Base-by-base conservation (phyloP, 2,888 invertebrate species). In the Volucella bombylans region DNA sequence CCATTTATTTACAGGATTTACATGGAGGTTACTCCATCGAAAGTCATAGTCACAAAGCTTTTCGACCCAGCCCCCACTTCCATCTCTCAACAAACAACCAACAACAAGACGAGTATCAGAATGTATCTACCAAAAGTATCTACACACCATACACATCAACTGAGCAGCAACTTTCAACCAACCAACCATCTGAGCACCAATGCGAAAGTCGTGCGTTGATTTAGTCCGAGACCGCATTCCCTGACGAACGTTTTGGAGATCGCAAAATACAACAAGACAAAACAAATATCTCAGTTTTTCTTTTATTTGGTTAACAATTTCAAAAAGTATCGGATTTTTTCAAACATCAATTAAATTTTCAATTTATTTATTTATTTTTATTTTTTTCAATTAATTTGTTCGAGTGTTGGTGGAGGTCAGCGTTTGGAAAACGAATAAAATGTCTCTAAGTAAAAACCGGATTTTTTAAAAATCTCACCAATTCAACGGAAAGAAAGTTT, bases 211-310 rank as follows among this genome's bases (percentile, higher is more conserved):
- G 31, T 59, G 80, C 72, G 78, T 73, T 77, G 83, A 72, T 88
- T 89, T 88, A 90, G 90, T 90, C 89, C 89, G 89, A 89, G 88
- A 89, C 89, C 88, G 87, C 88, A 87, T 88, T 88, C 89, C 91
- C 92, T 91, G 92, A 90, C 92, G 91, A 90, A 89, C 89, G 91
- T 90, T 89, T 88, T 87, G 76, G 85, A 87, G 87, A 85, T 86
- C 87, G 86, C 86, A 87, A 73, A 81, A 15, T 15, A 41, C 57
- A 65, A 50, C 39, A 38, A 38, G 10, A 54, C 15, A 45, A 18
- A 69, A 59, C 4, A 74, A 52, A 59, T 39, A 47, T 41, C 54
- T 15, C n/a, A 61, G 39, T 57, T 41, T 10, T 31, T 49, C 57
- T 31, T 31, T 31, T 6, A 6, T 31, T 49, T 62, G 41, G 39